Percentiles rank a stretch among this genome's conserved stretches.
Conservation (phyloP, 2,113 vertebrate species). For the Odontesthes bonariensis region DNA sequence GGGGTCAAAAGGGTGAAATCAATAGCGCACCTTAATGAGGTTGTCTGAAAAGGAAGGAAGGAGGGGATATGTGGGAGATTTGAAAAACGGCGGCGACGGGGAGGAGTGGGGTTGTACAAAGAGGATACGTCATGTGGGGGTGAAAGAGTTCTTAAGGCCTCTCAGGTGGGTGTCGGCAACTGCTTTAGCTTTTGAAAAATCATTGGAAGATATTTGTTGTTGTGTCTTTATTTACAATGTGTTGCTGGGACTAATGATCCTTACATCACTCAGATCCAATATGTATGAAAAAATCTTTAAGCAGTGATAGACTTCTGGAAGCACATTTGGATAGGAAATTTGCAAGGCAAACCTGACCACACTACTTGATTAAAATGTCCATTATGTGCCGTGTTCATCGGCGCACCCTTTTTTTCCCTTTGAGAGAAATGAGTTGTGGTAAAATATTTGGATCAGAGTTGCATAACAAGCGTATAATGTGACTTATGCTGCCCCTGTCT, state of each 20-base stretch:
- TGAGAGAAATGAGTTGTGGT: conserved; percentile 35
- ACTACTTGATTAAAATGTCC: conserved; percentile 35
- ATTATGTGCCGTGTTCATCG: conserved; percentile 1
- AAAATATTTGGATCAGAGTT: conserved; percentile 53
- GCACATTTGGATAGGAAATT: conserved; percentile 7
- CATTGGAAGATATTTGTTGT: neutral
- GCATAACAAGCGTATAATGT: conserved; percentile 58
- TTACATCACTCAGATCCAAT: neutral
- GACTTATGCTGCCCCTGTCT: conserved; percentile 46
- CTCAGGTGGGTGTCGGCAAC: conserved; percentile 40
- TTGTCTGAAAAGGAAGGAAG: conserved; percentile 56
- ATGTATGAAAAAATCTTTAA: conserved; percentile 1
- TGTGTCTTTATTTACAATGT: neutral
- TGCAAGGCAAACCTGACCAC: conserved; percentile 37
- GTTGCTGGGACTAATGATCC: neutral
- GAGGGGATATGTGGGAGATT: conserved; percentile 24
- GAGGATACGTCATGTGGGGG: neutral
- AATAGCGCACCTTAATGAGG: conserved; percentile 78
- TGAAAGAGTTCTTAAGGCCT: conserved; percentile 28
- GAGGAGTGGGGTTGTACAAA: conserved; percentile 8
- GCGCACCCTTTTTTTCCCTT: conserved; percentile 4
- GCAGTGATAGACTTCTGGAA: neutral
- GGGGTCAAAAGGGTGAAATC: conserved; percentile 73
- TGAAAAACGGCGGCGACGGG: neutral
- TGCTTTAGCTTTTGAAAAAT: conserved; percentile 25